Percentiles rank a stretch among this genome's conserved stretches.
Conservation (phyloP, 2,797 vertebrate species). For the Botia kubotai region DNA sequence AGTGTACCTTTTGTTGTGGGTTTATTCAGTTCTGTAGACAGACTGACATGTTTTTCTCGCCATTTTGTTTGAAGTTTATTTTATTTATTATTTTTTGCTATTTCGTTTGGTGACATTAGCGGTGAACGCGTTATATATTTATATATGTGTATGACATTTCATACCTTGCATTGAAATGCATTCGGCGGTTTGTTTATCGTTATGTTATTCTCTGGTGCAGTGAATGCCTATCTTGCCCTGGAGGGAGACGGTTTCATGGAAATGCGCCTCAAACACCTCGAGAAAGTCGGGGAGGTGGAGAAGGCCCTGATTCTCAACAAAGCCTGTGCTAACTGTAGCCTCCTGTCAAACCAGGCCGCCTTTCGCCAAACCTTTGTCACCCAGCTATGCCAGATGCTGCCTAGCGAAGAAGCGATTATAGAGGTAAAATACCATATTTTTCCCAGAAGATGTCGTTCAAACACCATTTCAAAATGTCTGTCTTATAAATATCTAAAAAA, state of each 20-base stretch:
- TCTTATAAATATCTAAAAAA: no score
- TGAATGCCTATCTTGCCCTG: slow-evolving; percentile 88
- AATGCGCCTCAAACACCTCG: slow-evolving; percentile 95
- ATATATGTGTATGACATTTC: no score
- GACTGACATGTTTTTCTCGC: neutral
- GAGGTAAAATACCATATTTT: slow-evolving; percentile 79
- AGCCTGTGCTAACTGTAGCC: slow-evolving; percentile 87
- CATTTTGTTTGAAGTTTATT: no score
- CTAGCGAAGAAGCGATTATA: slow-evolving; percentile 93
- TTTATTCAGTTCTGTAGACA: neutral
- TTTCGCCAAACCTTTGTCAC: slow-evolving; percentile 94
- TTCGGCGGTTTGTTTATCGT: slow-evolving; percentile 33
- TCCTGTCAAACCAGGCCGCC: slow-evolving; percentile 85
- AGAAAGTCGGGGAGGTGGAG: slow-evolving; percentile 92
- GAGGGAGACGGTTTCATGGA: slow-evolving; percentile 97
- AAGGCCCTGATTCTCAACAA: slow-evolving; percentile 93
- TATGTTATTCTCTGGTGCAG: slow-evolving; percentile 58
- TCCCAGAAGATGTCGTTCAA: no score
- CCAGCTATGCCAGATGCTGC: slow-evolving; percentile 91
- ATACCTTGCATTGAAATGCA: neutral
- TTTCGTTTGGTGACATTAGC: no score
- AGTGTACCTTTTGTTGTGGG: neutral
- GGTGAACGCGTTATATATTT: no score
- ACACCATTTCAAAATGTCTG: no score
- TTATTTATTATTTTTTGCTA: no score